Percentiles rank a stretch among this genome's conserved stretches.
phyloP scores from a whole-genome alignment of 2,113 vertebrate genomes.

The Bothrops jararaca region DNA sequence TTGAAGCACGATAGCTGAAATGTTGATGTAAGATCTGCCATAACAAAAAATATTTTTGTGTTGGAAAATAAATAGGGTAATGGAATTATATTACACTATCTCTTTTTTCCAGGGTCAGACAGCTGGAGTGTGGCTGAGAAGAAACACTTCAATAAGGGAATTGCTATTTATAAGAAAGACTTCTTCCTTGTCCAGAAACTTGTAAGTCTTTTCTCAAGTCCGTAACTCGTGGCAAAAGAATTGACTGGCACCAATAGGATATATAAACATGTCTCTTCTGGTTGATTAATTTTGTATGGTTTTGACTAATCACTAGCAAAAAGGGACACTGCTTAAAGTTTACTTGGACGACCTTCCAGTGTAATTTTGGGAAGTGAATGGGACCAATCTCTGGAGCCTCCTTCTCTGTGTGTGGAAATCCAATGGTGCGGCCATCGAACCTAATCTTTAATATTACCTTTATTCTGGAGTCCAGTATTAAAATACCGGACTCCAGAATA shows the following conservation, averaged over 20 bases:
- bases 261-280: not conserved
- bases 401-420: not conserved
- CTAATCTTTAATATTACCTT: not conserved
- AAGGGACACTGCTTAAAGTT: not conserved
- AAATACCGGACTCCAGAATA: not conserved
- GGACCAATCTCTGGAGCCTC: not conserved
- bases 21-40: not conserved
- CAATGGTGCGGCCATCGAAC: not conserved
- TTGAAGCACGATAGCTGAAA: not conserved
- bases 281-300: not conserved
- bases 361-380: not conserved
- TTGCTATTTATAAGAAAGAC: conserved; percentile 92
- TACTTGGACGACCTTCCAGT: not conserved
- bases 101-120: conserved; percentile 82
- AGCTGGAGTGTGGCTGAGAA: conserved; percentile 88
- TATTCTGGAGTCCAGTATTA: not conserved
- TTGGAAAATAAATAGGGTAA: not conserved
- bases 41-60: not conserved
- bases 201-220: conserved; percentile 71
- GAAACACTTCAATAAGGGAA: conserved; percentile 93
- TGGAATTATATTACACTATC: not conserved
- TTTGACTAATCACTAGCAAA: not conserved
- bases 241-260: not conserved
- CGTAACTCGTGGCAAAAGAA: not conserved
- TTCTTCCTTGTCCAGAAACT: conserved; percentile 98